Evolutionary conservation across 2,888 invertebrate species (phyloP).

Genomic region (Tetropium fuscum): DNA sequence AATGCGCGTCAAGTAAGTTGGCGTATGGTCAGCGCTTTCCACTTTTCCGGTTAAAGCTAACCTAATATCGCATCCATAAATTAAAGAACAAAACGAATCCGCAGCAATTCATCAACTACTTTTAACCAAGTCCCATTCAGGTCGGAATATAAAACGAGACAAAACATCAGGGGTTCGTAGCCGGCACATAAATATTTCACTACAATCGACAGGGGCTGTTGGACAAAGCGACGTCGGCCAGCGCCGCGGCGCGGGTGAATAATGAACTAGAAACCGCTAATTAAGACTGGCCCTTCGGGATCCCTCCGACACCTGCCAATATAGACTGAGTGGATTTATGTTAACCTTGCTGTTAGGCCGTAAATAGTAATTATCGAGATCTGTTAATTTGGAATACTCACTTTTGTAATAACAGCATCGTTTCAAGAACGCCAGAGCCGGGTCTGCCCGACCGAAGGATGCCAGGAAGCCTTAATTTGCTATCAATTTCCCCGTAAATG

Average conservation of each 20-base stretch:
- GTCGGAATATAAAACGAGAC: constrained; percentile 51
- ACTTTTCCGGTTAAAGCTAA: constrained; percentile 23
- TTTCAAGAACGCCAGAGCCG: not conserved
- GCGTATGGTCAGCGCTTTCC: constrained; percentile 17
- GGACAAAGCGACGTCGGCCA: constrained; percentile 62
- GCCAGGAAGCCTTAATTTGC: too few relatives aligned
- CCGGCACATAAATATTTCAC: constrained; percentile 62
- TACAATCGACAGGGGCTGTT: constrained; percentile 61
- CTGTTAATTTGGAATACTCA: constrained; percentile 17
- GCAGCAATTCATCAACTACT: constrained; percentile 54
- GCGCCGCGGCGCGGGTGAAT: constrained; percentile 60
- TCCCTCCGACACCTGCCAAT: constrained; percentile 63
- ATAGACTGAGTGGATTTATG: constrained; percentile 59
- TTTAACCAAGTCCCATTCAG: constrained; percentile 43
- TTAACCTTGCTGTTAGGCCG: constrained; percentile 46
- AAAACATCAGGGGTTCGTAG: constrained; percentile 49
- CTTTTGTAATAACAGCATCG: constrained; percentile 1
- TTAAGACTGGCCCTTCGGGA: constrained; percentile 64
- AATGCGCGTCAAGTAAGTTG: constrained; percentile 16
- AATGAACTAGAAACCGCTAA: constrained; percentile 65
- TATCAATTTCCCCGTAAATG: too few relatives aligned
- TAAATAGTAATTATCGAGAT: constrained; percentile 55
- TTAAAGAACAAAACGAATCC: constrained; percentile 50
- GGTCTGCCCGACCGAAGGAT: not conserved
- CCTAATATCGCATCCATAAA: constrained; percentile 39